Evolutionary conservation across 1,140 invertebrate genomes (phyloP).

Genomic region (Lethocerus indicus): DNA sequence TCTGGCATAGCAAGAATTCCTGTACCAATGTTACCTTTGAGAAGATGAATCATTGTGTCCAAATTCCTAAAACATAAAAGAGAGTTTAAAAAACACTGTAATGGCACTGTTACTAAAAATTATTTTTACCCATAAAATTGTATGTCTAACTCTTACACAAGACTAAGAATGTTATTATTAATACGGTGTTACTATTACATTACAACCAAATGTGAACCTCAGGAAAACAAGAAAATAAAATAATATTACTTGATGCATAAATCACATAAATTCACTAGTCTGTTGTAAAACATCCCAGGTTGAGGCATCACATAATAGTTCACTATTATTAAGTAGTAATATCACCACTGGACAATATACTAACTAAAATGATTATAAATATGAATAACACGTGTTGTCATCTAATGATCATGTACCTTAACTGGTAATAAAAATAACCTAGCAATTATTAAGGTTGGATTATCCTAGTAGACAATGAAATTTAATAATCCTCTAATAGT

Average conservation of each 20-base stretch:
- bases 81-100: not conserved
- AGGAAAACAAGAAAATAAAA: not conserved
- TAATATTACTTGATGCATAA: not conserved
- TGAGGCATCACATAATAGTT: not conserved
- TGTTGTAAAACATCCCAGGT: too few relatives aligned
- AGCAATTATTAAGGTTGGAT: slow-evolving; percentile 2
- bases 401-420: not conserved
- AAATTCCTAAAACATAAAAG: slow-evolving; percentile 34
- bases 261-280: too few relatives aligned
- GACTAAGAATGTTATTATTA: not conserved
- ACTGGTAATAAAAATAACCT: not conserved
- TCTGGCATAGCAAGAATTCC: slow-evolving; percentile 72
- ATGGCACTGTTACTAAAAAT: too few relatives aligned
- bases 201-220: not conserved
- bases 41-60: slow-evolving; percentile 59
- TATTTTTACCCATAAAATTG: too few relatives aligned
- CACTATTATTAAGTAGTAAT: not conserved
- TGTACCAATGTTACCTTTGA: slow-evolving; percentile 72
- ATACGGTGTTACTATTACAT: not conserved
- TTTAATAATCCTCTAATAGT: not conserved
- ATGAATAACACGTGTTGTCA: not conserved
- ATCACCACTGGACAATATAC: not conserved
- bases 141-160: not conserved
- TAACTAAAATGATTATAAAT: not conserved
- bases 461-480: not conserved